Evolutionary conservation across 2,797 vertebrate species (phyloP).

Genomic region (Phaenicophaeus curvirostris): DNA sequence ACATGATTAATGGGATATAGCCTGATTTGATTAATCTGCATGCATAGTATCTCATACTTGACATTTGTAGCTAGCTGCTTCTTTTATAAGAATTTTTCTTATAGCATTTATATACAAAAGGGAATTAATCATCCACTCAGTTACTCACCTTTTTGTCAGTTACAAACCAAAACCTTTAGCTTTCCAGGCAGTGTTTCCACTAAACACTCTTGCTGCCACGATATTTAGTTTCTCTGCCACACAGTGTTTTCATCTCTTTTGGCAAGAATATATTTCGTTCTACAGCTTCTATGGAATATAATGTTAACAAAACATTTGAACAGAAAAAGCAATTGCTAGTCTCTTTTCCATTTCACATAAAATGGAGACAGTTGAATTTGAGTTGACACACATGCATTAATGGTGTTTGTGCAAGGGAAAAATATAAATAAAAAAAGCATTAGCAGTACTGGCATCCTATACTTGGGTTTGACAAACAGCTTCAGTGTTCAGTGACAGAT

Average conservation of each 20-base stretch:
- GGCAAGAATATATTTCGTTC: not conserved
- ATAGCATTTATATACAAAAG: constrained; percentile 15
- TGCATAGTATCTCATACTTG: constrained; percentile 22
- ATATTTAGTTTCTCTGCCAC: not conserved
- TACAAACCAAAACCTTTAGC: not conserved
- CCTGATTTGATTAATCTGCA: constrained; percentile 54
- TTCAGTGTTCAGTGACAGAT: not conserved
- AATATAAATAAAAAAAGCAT: not conserved
- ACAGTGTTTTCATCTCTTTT: constrained; percentile 12
- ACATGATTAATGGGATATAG: constrained; percentile 52
- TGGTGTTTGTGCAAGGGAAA: not conserved
- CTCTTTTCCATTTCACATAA: not conserved
- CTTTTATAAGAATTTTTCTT: constrained; percentile 37
- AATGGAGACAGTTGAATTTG: not conserved
- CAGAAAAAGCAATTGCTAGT: not conserved
- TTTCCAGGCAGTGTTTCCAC: not conserved
- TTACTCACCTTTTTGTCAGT: constrained; percentile 26
- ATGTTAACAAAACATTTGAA: not conserved
- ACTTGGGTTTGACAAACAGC: not conserved
- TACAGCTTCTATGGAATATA: not conserved
- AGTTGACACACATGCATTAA: not conserved
- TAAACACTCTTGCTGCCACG: not conserved
- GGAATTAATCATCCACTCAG: constrained; percentile 2
- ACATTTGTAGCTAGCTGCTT: not conserved
- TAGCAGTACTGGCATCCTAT: not conserved